Evolutionary conservation across 2,113 vertebrate species (phyloP).

Genomic region (Trogon surrucura): DNA sequence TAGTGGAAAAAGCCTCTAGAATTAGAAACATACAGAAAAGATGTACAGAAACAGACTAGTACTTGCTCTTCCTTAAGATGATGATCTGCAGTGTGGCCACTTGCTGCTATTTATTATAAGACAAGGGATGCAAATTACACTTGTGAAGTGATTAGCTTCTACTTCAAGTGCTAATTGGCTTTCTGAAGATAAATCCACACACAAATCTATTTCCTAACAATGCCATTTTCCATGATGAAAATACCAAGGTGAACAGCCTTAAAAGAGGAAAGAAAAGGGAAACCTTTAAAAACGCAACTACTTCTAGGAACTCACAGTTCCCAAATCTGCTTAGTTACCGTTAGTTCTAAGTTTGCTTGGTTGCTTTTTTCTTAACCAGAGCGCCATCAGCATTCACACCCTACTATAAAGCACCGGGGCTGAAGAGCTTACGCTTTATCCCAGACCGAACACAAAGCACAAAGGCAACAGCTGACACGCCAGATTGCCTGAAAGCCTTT

Average conservation of each 20-base stretch:
- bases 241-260: not conserved
- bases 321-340: not conserved
- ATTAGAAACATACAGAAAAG: not conserved
- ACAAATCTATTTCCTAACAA: not conserved
- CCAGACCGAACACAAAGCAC: conserved; percentile 30
- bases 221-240: not conserved
- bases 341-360: not conserved
- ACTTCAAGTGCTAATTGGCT: conserved; percentile 13
- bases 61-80: not conserved
- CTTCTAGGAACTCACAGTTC: not conserved
- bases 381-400: conserved; percentile 20
- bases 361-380: not conserved
- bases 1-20: not conserved
- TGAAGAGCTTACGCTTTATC: conserved; percentile 32
- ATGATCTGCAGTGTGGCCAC: not conserved
- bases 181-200: conserved; percentile 11
- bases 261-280: not conserved
- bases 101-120: not conserved
- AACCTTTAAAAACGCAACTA: not conserved
- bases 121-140: not conserved
- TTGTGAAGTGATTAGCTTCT: not conserved
- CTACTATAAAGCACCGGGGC: not conserved
- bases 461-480: conserved; percentile 53
- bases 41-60: not conserved
- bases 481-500: conserved; percentile 50